Evolutionary conservation across 2,113 vertebrate genomes (phyloP), one percentile per base, ranked within the genome.

Genomic region (Prionailurus bengalensis): DNA sequence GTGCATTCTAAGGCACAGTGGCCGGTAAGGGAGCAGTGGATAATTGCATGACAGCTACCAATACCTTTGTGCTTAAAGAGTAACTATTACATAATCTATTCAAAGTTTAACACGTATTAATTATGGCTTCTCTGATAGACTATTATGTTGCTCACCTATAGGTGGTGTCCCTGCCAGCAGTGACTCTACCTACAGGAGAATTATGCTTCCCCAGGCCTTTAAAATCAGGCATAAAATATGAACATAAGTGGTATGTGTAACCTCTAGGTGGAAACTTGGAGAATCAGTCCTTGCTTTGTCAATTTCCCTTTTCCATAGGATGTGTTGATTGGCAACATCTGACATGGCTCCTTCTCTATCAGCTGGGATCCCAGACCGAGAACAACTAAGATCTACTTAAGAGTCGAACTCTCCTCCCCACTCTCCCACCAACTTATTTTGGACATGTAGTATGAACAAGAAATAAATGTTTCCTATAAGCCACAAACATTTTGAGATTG

Each of bases 141-240:
- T 68, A 45, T 65, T 71, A 82, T 23, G 94, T 15, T 71, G 51
- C 55, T 58, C 15, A 91, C 0, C 31, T 9, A 45, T 33, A 89
- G 9, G 92, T 23, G 2, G 27, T 79, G 23, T 76, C 51, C 39
- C 15, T 45, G 5, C 9, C 8, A 74, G 12, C 23, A 74, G 4
- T 45, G 7, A 58, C 42, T 89, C 71, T 89, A 61, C 17, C 3
- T 90, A 94, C 7, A 81, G 42, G 68, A 84, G 7, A 29, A 80
- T 68, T 90, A 76, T 55, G 76, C 1, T 68, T 70, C 36, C 53
- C 39, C 7, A 65, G 3, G 11, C 21, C 12, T 87, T 95, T 71
- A 80, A 92, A 96, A 97, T 89, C 42, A 82, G 53, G 13, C 31
- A 55, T 91, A 83, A 90, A 91, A 87, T 93, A 51, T 51, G 29